Conservation (phyloP, 64 coral and sea anemone species). For the Stichodactyla mertensii region DNA sequence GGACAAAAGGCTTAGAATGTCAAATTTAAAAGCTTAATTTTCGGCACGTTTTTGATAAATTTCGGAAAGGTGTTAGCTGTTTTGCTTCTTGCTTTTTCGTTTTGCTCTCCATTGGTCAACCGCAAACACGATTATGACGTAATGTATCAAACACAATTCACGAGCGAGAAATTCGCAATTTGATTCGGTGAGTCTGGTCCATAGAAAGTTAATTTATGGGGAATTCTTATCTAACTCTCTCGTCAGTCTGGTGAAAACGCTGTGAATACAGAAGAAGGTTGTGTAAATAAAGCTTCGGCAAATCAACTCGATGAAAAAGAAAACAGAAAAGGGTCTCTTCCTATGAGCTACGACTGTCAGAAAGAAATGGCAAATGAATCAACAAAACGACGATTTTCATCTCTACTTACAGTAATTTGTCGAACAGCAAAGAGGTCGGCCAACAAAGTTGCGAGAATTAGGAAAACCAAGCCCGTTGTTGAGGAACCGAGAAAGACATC, state of each 20-base stretch:
- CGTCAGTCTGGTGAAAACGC: background rate
- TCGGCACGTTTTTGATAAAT: background rate
- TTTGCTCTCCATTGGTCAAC: background rate
- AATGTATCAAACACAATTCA: background rate
- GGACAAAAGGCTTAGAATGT: background rate
- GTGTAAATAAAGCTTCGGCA: background rate
- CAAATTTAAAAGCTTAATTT: background rate
- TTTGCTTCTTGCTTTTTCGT: background rate
- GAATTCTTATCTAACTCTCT: background rate
- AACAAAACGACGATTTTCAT: constrained; percentile 41
- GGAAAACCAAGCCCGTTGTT: constrained; percentile 44
- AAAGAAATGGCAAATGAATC: constrained; percentile 23
- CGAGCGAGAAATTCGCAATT: background rate
- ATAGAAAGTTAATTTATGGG: background rate
- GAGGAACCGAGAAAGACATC: constrained; percentile 59
- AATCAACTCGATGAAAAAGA: background rate
- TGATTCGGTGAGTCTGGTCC: background rate
- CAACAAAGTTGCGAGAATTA: constrained; percentile 75
- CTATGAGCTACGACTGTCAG: background rate
- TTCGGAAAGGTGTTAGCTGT: background rate
- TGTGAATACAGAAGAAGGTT: background rate
- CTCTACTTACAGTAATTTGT: constrained; percentile 70
- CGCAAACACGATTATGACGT: background rate
- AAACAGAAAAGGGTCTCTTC: background rate
- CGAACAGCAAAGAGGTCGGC: constrained; percentile 83